Base-by-base conservation (phyloP, 1,140 invertebrate species). In the Plodia interpunctella region DNA sequence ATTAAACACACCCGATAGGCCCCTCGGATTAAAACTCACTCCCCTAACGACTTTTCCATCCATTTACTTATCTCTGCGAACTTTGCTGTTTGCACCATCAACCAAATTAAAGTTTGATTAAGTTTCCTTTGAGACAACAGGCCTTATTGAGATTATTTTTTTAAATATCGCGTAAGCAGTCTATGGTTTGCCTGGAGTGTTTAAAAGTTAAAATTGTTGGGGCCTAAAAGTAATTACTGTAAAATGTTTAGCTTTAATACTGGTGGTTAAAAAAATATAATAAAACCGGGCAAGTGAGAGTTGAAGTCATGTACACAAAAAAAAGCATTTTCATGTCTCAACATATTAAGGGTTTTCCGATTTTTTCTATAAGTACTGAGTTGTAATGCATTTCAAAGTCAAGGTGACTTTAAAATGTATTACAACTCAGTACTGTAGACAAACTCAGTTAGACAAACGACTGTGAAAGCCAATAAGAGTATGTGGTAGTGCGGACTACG, bases 31-130 rank as follows among this genome's bases (percentile, higher is more conserved):
- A 76, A 78, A 75, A 78, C 78, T 77, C 74, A 68, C 72, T 80
- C 70, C 72, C 74, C 66, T 76, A 79, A 85, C 78, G 78, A 81
- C 76, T 78, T 76, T 68, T 74, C 72, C 73, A 66, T 74, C 72
- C 66, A 72, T 76, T 79, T 72, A 73, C 74, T 80, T 80, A 86
- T 81, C 80, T 79, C 65, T 44, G 57, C 65, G 68, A 74, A 83
- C 73, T 79, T 78, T 65, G 73, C 63, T 77, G 82, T 82, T 80
- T 83, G 72, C 75, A 78, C 78, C 80, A 82, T 77, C 76, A 72
- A 72, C 75, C 66, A 75, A 81, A 79, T 82, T 84, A 79, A 83
- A 83, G 74, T 85, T 85, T 77, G 72, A 72, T 76, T 66, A 73
- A 81, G 69, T 80, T 75, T 79, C 63, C 63, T 66, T 67, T 71